These are phyloP conservation scores for Columba janthina DNA, from an alignment of 2,113 vertebrate species.

Conservation along the genomic window DNA sequence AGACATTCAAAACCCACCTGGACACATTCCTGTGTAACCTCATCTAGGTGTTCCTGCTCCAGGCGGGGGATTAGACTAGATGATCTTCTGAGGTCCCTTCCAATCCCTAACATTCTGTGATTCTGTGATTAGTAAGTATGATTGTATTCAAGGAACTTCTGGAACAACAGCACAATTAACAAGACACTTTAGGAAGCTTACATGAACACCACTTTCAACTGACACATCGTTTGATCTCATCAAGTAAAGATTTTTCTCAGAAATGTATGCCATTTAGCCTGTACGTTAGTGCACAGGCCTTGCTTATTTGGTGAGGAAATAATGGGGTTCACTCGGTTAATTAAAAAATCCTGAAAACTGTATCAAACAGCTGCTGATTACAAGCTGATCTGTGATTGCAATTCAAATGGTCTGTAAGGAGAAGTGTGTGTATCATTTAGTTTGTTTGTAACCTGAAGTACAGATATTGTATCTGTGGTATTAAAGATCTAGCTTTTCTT, in stretches of 20 bases:
- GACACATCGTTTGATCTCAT: background rate
- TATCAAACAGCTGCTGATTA: background rate
- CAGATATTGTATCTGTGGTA: background rate
- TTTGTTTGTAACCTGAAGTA: background rate
- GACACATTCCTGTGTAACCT: no score
- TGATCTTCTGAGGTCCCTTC: no score
- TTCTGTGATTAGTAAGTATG: background rate
- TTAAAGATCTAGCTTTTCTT: background rate
- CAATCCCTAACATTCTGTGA: no score
- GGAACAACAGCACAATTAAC: background rate
- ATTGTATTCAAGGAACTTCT: background rate
- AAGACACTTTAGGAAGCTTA: background rate
- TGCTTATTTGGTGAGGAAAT: background rate
- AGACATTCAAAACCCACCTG: no score
- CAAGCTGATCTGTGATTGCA: background rate
- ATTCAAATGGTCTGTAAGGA: background rate
- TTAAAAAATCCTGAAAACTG: background rate
- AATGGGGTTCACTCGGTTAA: fast-evolving
- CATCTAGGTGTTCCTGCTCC: no score
- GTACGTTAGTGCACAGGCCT: background rate
- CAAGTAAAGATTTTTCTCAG: background rate
- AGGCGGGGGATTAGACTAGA: no score
- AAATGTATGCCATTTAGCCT: background rate
- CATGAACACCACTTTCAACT: background rate
- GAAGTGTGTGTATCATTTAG: background rate